Percentiles rank a stretch among this genome's conserved stretches.
These are phyloP conservation scores for Drosophila punjabiensis DNA, from an alignment of 1,140 invertebrate species.

Conservation along the genomic window DNA sequence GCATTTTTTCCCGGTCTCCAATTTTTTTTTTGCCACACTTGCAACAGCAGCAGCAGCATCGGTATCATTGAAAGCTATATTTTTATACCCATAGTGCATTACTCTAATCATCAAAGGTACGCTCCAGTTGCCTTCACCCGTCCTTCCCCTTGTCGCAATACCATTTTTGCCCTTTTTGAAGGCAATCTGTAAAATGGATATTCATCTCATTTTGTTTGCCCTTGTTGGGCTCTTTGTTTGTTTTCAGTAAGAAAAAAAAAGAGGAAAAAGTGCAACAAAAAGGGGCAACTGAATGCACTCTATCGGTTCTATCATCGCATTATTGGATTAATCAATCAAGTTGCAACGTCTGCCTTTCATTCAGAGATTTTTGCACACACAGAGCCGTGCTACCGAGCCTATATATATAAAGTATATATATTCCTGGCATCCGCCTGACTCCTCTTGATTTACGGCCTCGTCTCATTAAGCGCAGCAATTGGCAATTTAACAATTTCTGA, in stretches of 20 bases:
- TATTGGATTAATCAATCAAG: constrained; percentile 81
- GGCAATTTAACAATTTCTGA: constrained; percentile 79
- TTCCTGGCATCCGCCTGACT: background rate
- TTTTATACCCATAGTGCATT: constrained; percentile 65
- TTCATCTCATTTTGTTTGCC: constrained; percentile 59
- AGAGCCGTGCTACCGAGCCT: background rate
- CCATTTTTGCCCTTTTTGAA: background rate
- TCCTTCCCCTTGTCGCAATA: background rate
- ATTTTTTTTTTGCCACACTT: constrained; percentile 22
- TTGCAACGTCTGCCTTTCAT: constrained; percentile 39
- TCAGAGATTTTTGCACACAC: background rate
- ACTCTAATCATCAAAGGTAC: constrained; percentile 73
- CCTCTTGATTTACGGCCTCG: constrained; percentile 57
- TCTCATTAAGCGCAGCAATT: constrained; percentile 51
- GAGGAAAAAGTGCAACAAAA: background rate
- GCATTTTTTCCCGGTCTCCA: constrained; percentile 10
- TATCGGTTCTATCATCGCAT: constrained; percentile 53
- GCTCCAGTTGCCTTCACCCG: background rate
- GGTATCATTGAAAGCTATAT: constrained; percentile 36
- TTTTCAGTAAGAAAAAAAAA: constrained; percentile 10
- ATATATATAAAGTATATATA: background rate
- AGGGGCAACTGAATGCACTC: constrained; percentile 7
- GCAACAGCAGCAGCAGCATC: constrained; percentile 1
- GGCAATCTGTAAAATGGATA: constrained; percentile 61
- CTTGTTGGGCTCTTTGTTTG: constrained; percentile 19